Base-by-base conservation (phyloP, 2,797 vertebrate genomes). In the Chelon auratus region DNA sequence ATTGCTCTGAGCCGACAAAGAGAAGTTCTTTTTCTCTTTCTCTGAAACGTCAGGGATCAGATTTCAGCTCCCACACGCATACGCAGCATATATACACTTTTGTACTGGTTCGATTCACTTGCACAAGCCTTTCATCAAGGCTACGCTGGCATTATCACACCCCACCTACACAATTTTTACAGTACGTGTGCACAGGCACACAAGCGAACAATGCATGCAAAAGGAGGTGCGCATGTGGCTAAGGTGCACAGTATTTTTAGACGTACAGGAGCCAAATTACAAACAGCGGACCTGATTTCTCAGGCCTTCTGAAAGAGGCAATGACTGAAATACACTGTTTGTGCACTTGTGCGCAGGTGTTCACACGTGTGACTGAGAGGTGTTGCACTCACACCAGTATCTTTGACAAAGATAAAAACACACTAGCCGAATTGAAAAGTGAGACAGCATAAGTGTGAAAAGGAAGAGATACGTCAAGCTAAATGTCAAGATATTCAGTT, bases 401-500 rank as follows among this genome's bases (percentile, higher is more conserved):
- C 65, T 74, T 59, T 62, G 56, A 48, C 68, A 48, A 70, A 66
- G 20, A 43, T 75, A 18, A 59, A 70, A 82, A 62, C 18, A 40
- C 61, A 67, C 5, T 0, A 17, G 54, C 24, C 50, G 62, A 67
- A 61, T 4, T 59, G 45, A 81, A 62, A 78, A 61, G 33, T 37
- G 82, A 54, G 24, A 68, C 37, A 24, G 60, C 1, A 52, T 0
- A 60, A 14, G 84, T 83, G 88, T 87, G 84, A 90, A 79, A 86
- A 85, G 69, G 70, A 78, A 85, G 79, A 78, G 69, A 36, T 39
- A 68, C 56, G 22, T 42, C 42, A 39, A 50, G 43, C 17, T 56
- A 58, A 72, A 54, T 47, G 36, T 45, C 2, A 13, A 72, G 18
- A 80, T 67, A 80, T 57, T 22, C 8, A 54, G 17, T 0, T 14